These are phyloP conservation scores for Bos taurus DNA, from an alignment of 2,113 vertebrate genomes.

Conservation along the genomic window DNA sequence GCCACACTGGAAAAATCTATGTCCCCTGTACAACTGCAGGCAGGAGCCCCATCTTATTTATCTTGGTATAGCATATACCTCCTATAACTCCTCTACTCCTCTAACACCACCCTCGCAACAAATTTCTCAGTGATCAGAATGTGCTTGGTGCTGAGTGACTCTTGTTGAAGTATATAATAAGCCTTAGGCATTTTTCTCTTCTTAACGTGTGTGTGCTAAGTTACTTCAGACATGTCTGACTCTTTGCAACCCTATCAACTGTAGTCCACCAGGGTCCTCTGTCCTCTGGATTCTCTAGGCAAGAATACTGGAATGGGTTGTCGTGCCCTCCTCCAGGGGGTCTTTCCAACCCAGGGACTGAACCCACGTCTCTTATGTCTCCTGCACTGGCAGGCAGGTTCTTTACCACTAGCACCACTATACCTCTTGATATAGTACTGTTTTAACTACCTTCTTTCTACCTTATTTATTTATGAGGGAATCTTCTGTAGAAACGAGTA, in stretches of 20 bases:
- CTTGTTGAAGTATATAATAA: not conserved
- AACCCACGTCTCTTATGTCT: not conserved
- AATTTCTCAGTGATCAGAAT: not conserved
- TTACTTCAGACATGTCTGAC: not conserved
- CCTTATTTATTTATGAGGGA: not conserved
- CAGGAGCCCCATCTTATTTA: not conserved
- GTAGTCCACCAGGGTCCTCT: not conserved
- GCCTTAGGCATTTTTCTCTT: not conserved
- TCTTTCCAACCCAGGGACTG: not conserved
- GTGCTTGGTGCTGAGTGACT: not conserved
- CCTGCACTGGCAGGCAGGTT: not conserved
- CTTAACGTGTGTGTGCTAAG: not conserved
- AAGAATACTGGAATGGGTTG: not conserved
- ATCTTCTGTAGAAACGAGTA: constrained; percentile 35
- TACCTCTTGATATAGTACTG: not conserved
- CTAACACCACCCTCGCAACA: not conserved
- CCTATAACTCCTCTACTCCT: not conserved
- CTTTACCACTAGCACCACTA: rapidly evolving
- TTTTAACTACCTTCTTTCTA: not conserved
- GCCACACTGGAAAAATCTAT: not conserved
- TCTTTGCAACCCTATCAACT: not conserved
- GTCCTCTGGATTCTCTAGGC: not conserved
- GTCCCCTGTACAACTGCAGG: not conserved
- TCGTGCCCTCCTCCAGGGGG: not conserved
- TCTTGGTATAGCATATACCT: not conserved